A percentile compares a stretch with the other conserved stretches of the same genome.
Evolutionary conservation across 2,113 vertebrate species (phyloP).

Genomic region (Corythaixoides concolor): DNA sequence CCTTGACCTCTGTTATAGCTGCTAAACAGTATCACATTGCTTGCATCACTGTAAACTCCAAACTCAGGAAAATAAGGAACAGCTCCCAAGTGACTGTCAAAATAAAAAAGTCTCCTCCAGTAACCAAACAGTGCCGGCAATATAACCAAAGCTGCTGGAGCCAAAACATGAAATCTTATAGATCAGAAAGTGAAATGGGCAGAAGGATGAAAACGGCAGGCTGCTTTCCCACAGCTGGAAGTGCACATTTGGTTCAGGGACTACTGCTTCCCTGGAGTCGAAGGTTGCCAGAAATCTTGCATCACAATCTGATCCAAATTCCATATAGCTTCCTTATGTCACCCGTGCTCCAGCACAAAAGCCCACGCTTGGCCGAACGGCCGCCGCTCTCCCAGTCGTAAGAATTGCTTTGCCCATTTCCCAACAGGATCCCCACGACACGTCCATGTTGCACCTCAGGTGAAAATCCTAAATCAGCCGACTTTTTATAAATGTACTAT

Average conservation of each 20-base stretch:
- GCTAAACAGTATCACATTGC: background rate
- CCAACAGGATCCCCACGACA: background rate
- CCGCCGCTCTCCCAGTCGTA: rapidly evolving
- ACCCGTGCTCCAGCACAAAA: background rate
- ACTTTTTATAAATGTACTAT: background rate
- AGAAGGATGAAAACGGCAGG: background rate
- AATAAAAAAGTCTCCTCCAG: background rate
- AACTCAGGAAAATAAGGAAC: background rate
- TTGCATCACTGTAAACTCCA: constrained; percentile 8
- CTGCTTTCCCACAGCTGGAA: background rate
- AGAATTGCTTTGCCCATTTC: background rate
- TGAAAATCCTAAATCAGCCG: background rate
- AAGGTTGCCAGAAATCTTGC: background rate
- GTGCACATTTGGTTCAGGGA: background rate
- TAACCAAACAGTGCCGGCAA: background rate
- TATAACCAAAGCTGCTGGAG: background rate
- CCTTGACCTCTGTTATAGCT: constrained; percentile 20
- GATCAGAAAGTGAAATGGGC: background rate
- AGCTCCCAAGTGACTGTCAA: background rate
- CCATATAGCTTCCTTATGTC: background rate
- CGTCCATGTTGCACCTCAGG: background rate
- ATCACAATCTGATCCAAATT: background rate
- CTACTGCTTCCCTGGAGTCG: background rate
- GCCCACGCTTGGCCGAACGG: background rate
- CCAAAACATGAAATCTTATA: background rate